Evolutionary conservation across 1,140 invertebrate genomes (phyloP).

Genomic region (Apis dorsata): DNA sequence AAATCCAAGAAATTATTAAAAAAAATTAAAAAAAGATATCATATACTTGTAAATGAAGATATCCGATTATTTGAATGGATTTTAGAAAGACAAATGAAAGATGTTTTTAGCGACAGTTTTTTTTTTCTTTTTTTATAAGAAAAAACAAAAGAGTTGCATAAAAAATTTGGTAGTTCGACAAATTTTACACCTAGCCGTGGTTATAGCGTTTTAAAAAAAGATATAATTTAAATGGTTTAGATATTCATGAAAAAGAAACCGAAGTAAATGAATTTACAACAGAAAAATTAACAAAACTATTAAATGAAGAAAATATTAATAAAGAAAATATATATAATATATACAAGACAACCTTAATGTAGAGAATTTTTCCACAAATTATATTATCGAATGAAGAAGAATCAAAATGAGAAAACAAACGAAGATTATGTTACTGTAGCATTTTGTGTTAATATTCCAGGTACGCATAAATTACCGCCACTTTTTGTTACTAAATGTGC

Average conservation of each 20-base stretch:
- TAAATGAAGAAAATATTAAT: background rate
- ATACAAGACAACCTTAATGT: background rate
- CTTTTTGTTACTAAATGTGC: background rate
- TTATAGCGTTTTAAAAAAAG: slow-evolving; percentile 3
- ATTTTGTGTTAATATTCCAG: background rate
- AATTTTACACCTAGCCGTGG: background rate
- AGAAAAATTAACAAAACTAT: background rate
- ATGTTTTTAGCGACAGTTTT: background rate
- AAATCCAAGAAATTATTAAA: background rate
- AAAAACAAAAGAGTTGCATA: background rate
- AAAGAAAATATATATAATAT: slow-evolving; percentile 2
- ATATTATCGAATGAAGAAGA: background rate
- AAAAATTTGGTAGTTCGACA: background rate
- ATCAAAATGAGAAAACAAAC: background rate
- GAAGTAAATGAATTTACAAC: background rate
- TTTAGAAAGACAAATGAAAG: background rate
- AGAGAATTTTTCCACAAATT: background rate
- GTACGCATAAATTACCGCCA: background rate
- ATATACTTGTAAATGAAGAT: background rate
- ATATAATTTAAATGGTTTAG: background rate
- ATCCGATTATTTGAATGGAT: background rate
- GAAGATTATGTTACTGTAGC: background rate
- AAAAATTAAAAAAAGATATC: background rate
- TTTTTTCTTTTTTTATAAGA: background rate
- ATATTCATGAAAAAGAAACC: background rate